phyloP scores from a whole-genome alignment of 1,140 invertebrate species.

The Whitmania pigra region DNA sequence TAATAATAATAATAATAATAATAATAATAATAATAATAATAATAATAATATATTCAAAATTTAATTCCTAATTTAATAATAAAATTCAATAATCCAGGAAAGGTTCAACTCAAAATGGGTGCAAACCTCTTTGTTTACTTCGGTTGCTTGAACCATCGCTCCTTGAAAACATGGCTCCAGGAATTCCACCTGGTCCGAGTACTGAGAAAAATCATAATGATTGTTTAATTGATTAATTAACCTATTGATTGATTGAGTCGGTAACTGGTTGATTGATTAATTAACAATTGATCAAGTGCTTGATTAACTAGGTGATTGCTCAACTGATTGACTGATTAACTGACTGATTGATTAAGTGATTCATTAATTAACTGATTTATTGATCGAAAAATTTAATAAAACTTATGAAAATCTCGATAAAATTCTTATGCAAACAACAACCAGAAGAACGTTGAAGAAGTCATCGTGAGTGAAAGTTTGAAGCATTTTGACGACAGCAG shows the following conservation, averaged over 20 bases:
- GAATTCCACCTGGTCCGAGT: slow-evolving; percentile 37
- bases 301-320: too few species aligned
- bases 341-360: too few species aligned
- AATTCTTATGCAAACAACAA: slow-evolving; percentile 31
- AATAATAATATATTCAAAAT: neutral
- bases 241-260: too few species aligned
- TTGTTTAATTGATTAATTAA: neutral
- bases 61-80: neutral
- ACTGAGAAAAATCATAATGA: slow-evolving; percentile 29
- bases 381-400: too few species aligned
- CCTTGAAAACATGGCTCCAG: slow-evolving; percentile 60
- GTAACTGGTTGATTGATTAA: too few species aligned
- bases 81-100: neutral
- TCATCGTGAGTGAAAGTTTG: slow-evolving; percentile 96
- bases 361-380: too few species aligned
- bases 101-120: neutral
- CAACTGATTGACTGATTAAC: too few species aligned
- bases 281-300: too few species aligned
- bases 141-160: slow-evolving; percentile 69
- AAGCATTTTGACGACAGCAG: slow-evolving; percentile 73
- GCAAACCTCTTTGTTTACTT: slow-evolving; percentile 66
- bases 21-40: too few species aligned
- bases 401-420: too few species aligned
- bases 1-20: too few species aligned
- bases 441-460: slow-evolving; percentile 77